Evolutionary conservation across 2,113 vertebrate genomes (phyloP).

Genomic region (Crotalus horridus): DNA sequence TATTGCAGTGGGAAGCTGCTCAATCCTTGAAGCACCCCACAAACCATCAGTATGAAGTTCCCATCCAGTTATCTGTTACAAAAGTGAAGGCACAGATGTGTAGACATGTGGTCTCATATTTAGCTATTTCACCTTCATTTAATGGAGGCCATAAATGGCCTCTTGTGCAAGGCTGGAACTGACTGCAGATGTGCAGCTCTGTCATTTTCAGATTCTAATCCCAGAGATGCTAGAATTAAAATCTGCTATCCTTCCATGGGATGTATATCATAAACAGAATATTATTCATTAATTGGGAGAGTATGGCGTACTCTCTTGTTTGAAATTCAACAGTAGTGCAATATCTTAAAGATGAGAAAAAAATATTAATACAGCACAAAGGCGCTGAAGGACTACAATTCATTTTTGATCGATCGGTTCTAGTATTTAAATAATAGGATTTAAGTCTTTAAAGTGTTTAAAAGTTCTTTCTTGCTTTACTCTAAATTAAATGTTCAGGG

Average conservation of each 20-base stretch:
- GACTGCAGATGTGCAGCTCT: not conserved
- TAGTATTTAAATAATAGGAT: not conserved
- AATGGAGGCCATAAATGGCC: too few species aligned
- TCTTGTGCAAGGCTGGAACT: not conserved
- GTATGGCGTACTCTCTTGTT: not conserved
- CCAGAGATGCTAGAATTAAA: not conserved
- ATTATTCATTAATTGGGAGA: not conserved
- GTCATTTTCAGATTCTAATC: not conserved
- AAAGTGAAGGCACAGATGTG: too few species aligned
- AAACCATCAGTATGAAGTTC: not conserved
- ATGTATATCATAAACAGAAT: not conserved
- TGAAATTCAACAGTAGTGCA: not conserved
- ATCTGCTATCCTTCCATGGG: not conserved
- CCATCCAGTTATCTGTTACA: not conserved
- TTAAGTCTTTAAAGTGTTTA: not conserved
- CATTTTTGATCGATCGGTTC: too few species aligned
- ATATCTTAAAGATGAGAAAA: not conserved
- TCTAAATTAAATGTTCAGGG: not conserved
- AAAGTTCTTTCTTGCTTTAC: not conserved
- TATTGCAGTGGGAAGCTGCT: not conserved
- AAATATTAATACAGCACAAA: not conserved
- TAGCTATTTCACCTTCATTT: not conserved
- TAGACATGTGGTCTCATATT: not conserved
- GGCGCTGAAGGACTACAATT: not conserved
- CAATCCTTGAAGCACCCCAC: not conserved